Conservation (phyloP, 2,113 vertebrate genomes). For the Sorex araneus region DNA sequence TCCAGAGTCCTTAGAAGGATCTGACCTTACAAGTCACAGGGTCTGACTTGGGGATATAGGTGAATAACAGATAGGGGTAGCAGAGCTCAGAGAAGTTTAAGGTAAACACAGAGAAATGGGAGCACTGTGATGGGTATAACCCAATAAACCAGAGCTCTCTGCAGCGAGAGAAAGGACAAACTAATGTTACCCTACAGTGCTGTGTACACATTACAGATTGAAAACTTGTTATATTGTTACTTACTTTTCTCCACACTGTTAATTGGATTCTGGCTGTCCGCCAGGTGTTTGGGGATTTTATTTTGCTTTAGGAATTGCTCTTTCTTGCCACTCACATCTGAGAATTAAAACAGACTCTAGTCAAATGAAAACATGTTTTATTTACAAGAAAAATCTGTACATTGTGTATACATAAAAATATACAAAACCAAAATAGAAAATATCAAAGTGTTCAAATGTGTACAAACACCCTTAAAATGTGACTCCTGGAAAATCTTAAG, state of each 20-base stretch:
- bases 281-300: too few relatives aligned
- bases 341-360: constrained; percentile 78
- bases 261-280: not conserved
- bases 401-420: constrained; percentile 93
- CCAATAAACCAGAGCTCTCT: too few relatives aligned
- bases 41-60: too few relatives aligned
- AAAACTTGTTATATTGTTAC: not conserved
- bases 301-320: not conserved
- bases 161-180: too few relatives aligned
- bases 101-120: too few relatives aligned
- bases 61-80: too few relatives aligned
- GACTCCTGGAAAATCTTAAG: constrained; percentile 89
- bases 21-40: too few relatives aligned
- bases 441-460: constrained; percentile 92
- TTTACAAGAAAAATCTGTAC: constrained; percentile 92
- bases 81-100: too few relatives aligned
- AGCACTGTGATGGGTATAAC: too few relatives aligned
- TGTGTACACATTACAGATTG: rapidly evolving
- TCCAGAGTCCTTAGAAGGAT: too few relatives aligned
- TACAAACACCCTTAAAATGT: constrained; percentile 93
- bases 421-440: constrained; percentile 94
- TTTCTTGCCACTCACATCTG: not conserved
- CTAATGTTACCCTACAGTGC: too few relatives aligned
- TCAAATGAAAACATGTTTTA: constrained; percentile 92
- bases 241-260: not conserved